Conservation (phyloP, 2,797 vertebrate genomes). For the Zalophus californianus region DNA sequence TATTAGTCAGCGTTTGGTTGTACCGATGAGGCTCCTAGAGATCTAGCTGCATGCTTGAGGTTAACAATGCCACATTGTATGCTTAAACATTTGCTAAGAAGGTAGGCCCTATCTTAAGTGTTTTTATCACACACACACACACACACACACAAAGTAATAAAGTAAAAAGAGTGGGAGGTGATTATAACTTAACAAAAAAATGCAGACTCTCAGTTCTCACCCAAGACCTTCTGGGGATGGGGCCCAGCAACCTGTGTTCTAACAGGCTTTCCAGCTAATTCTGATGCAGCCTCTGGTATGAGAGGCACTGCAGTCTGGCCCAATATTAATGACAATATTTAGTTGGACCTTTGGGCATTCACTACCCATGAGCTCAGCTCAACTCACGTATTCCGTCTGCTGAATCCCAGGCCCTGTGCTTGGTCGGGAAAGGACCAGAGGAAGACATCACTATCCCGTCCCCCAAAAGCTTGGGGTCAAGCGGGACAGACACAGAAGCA, state of each 20-base stretch:
- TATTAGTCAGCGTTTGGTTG: neutral
- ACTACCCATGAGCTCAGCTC: neutral
- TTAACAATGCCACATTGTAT: rapidly evolving
- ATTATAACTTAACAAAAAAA: neutral
- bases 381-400: rapidly evolving
- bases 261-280: neutral
- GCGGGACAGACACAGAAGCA: neutral
- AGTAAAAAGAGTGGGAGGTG: neutral
- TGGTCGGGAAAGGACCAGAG: neutral
- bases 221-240: neutral
- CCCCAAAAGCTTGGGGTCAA: neutral
- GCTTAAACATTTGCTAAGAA: rapidly evolving
- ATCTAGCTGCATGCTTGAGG: rapidly evolving
- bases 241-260: neutral
- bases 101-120: neutral
- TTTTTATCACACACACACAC: neutral
- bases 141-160: neutral
- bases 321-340: rapidly evolving
- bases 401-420: neutral
- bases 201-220: too few relatives aligned
- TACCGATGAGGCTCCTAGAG: rapidly evolving
- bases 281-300: rapidly evolving
- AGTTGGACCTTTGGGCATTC: neutral
- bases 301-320: neutral
- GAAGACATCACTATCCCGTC: neutral